Base-by-base conservation (phyloP, 2,797 vertebrate genomes). In the Artibeus jamaicensis region DNA sequence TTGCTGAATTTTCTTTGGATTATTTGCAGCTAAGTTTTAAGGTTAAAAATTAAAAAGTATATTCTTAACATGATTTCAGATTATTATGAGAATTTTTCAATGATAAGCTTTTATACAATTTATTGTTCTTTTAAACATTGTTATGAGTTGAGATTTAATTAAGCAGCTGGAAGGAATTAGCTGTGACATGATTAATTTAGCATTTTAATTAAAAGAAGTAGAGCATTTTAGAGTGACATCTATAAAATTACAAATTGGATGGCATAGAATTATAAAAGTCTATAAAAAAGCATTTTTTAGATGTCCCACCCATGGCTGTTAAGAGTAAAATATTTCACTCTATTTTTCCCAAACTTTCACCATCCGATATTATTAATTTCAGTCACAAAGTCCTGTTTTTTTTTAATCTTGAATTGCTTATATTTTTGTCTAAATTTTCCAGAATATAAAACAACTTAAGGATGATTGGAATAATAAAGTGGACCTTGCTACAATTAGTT, bases 11-110 rank as follows among this genome's bases (percentile, higher is more conserved):
- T 97, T 10, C 26, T 85, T 93, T n/a, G 22, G 1, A 19, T 96
- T 79, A 21, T 96, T 81, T 87, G 46, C 32, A 59, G 16, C 5
- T 26, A 91, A 68, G 4, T 67, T 84, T 92, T 71, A 74, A 26
- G 26, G 39, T 15, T 65, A 8, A 90, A 67, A 82, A 15, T 62
- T 29, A 87, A 67, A 50, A 24, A 46, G 24, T 48, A 42, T 48
- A 90, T 62, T 34, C 37, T 95, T 97, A 90, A 70, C 11, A 91
- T 65, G 21, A 55, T 68, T 95, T 91, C 21, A 55, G 12, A 85
- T 68, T 71, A 93, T 68, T 79, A 42, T 57, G 93, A 85, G 84
- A 4, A 86, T 70, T 59, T 93, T 68, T 86, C 19, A 91, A 19
- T 65, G 18, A 42, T 4, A 87, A 39, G 53, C 12, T 83, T 32